Evolutionary conservation across 1,140 invertebrate genomes (phyloP).

Genomic region (Drosophila pallidifrons): DNA sequence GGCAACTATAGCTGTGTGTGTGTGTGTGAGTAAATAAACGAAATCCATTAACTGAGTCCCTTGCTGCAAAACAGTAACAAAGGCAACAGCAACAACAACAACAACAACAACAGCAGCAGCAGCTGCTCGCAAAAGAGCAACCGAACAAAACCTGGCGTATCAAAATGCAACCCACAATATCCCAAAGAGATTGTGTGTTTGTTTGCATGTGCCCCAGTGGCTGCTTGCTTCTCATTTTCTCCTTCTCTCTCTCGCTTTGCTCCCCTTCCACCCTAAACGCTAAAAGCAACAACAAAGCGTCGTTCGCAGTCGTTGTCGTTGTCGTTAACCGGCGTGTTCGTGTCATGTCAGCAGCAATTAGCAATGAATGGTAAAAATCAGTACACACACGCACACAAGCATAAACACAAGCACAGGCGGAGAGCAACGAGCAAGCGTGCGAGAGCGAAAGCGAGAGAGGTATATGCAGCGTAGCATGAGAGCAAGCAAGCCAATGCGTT

Average conservation of each 20-base stretch:
- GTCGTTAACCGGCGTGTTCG: conserved; percentile 28
- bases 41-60: conserved; percentile 60
- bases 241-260: background rate
- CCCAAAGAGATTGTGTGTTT: conserved; percentile 29
- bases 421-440: conserved; percentile 14
- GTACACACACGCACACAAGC: conserved; percentile 24
- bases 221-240: background rate
- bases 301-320: conserved; percentile 8
- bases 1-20: conserved; percentile 33
- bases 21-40: conserved; percentile 53
- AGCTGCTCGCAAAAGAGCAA: conserved; percentile 67
- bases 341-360: conserved; percentile 71
- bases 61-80: conserved; percentile 5
- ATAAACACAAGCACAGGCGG: background rate
- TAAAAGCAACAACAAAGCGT: conserved; percentile 47
- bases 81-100: background rate
- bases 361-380: conserved; percentile 68
- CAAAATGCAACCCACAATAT: conserved; percentile 79
- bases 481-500: conserved; percentile 42
- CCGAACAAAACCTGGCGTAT: conserved; percentile 69
- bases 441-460: conserved; percentile 18
- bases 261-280: conserved; percentile 11
- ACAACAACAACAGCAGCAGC: conserved; percentile 28
- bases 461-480: background rate
- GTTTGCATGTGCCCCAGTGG: conserved; percentile 14